phyloP scores from a whole-genome alignment of 1,140 invertebrate species.

The Aphis gossypii region DNA sequence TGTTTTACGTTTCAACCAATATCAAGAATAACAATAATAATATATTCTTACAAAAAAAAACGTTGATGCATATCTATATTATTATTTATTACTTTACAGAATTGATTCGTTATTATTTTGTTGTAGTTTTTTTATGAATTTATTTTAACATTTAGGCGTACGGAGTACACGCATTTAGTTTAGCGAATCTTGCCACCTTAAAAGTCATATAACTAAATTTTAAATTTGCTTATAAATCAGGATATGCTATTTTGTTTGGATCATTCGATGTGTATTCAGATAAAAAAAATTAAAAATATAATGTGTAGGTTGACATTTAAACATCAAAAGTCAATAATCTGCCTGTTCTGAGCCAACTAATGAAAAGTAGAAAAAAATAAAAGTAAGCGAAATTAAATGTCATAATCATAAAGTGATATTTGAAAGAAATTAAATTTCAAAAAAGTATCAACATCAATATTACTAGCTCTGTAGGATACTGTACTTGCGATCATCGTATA shows the following conservation, averaged over 20 bases:
- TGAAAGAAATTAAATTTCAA: not conserved
- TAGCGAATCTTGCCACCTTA: not conserved
- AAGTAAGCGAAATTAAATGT: not conserved
- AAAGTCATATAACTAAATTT: not conserved
- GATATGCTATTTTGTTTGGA: no score
- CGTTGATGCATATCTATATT: not conserved
- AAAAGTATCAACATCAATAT: not conserved
- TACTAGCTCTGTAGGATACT: no score
- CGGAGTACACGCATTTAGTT: not conserved
- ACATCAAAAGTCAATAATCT: no score
- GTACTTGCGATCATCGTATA: no score
- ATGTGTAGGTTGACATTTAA: no score
- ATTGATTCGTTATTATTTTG: not conserved
- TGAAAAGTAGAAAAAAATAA: no score
- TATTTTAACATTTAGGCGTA: not conserved
- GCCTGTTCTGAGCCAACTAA: no score
- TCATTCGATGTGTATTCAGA: not conserved
- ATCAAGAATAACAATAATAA: not conserved
- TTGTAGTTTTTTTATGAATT: not conserved
- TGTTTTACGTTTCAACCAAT: not conserved
- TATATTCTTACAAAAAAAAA: not conserved
- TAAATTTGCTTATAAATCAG: not conserved
- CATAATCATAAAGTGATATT: not conserved
- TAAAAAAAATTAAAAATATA: not conserved
- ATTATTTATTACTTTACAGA: no score